phyloP scores from a whole-genome alignment of 1,140 invertebrate genomes.

The Cydia pomonella region DNA sequence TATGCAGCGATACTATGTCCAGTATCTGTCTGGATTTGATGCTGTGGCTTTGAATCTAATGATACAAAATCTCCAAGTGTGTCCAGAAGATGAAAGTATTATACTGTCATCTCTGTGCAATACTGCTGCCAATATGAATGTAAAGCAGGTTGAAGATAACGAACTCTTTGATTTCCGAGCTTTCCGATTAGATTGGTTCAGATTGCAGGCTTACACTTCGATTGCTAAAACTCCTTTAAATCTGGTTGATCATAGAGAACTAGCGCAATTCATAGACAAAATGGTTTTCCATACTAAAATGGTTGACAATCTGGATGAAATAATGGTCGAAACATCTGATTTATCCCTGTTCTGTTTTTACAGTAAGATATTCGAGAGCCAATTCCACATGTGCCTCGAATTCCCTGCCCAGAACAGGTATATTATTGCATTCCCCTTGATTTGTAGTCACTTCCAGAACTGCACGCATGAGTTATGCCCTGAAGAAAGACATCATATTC shows the following conservation, averaged over 20 bases:
- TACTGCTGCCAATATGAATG: conserved; percentile 91
- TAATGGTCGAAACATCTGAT: conserved; percentile 97
- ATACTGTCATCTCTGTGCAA: conserved; percentile 97
- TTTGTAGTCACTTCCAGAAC: conserved; percentile 98
- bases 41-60: conserved; percentile 94
- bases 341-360: conserved; percentile 99
- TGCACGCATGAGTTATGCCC: conserved; percentile 99
- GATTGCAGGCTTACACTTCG: conserved; percentile 97
- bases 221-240: conserved; percentile 90
- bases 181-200: conserved; percentile 97
- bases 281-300: conserved; percentile 98
- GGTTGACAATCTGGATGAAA: conserved; percentile 99
- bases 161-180: conserved; percentile 98
- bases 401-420: conserved; percentile 99
- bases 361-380: conserved; percentile 97
- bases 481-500: conserved; percentile 98
- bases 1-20: conserved; percentile 98
- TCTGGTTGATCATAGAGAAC: conserved; percentile 91
- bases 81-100: conserved; percentile 96
- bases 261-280: conserved; percentile 96
- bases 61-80: conserved; percentile 92
- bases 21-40: conserved; percentile 98
- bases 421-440: conserved; percentile 98
- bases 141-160: conserved; percentile 98
- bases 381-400: conserved; percentile 99